Evolutionary conservation across 2,113 vertebrate species (phyloP), one percentile per base, ranked within the genome.

Genomic region (Sinocyclocheilus grahami): DNA sequence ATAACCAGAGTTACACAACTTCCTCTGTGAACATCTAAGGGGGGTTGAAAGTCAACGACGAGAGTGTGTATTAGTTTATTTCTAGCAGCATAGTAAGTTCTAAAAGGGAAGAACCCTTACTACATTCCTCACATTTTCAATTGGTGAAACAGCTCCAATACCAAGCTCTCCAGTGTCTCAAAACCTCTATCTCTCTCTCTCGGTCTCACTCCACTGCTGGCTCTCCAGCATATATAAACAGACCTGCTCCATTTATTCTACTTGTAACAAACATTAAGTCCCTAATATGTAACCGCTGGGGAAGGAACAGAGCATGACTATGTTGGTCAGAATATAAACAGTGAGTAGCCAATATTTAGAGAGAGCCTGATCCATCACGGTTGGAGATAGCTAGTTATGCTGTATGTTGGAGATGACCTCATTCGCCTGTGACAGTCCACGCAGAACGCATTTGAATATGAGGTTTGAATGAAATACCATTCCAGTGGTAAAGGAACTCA

Each of bases 161-260:
- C 55, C 87, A 74, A 37, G 51, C 69, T n/a, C 46, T 62, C 16
- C 14, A 82, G 62, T 77, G 53, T 37, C 46, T 81, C 67, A 18
- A 48, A 30, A 65, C 33, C 16, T 46, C 63, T 71, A 72, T 71
- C 74, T 71, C 80, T 69, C 74, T 67, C 74, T 67, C 83, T 75
- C 51, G 1, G 30, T 27, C 60, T 37, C 42, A 33, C 80, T 55
- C 65, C 67, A 72, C 76, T 30, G 42, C 12, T 63, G 7, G 5
- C 86, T 83, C 58, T 82, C n/a, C 72, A 89, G 79, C 74, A 71
- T 78, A 85, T 84, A 85, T 89, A 89, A 89, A 89, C 84, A 89
- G 81, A 76, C 53, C 65, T 2, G 5, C 82, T 89, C 77, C 86
- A 86, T 86, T 89, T 85, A 87, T 82, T 86, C 84, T 80, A 72